These are phyloP conservation scores for Gortyna flavago DNA, from an alignment of 2,888 invertebrate genomes.

Conservation along the genomic window DNA sequence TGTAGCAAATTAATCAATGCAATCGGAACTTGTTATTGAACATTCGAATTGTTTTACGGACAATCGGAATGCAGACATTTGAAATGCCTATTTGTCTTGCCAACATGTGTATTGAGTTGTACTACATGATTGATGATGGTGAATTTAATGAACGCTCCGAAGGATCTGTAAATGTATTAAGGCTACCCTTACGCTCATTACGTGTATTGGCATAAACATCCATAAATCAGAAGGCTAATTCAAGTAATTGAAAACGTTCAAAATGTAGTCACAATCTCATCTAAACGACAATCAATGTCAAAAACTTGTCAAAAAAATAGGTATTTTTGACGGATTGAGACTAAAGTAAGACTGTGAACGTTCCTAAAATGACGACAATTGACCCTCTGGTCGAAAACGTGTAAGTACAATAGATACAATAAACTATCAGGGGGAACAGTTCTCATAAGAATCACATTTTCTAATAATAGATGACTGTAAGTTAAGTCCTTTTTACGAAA, in stretches of 20 bases:
- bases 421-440: not conserved
- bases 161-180: not conserved
- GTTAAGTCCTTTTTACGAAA: not conserved
- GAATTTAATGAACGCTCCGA: not conserved
- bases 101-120: not conserved
- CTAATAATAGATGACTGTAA: not conserved
- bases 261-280: too few species aligned
- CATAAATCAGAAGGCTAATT: not conserved
- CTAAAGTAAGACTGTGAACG: too few species aligned
- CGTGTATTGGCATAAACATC: not conserved
- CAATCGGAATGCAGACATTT: constrained; percentile 30
- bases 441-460: not conserved
- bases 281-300: too few species aligned
- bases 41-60: constrained; percentile 14
- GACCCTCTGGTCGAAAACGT: not conserved
- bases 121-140: not conserved
- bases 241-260: too few species aligned
- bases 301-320: too few species aligned
- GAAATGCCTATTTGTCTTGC: not conserved
- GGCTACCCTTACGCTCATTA: not conserved
- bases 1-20: constrained; percentile 41
- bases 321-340: too few species aligned
- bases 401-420: not conserved
- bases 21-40: constrained; percentile 30
- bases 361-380: too few species aligned